A percentile compares a stretch with the other conserved stretches of the same genome.
These are phyloP conservation scores for Himalopsyche japonica DNA, from an alignment of 2,888 invertebrate genomes.

Conservation along the genomic window DNA sequence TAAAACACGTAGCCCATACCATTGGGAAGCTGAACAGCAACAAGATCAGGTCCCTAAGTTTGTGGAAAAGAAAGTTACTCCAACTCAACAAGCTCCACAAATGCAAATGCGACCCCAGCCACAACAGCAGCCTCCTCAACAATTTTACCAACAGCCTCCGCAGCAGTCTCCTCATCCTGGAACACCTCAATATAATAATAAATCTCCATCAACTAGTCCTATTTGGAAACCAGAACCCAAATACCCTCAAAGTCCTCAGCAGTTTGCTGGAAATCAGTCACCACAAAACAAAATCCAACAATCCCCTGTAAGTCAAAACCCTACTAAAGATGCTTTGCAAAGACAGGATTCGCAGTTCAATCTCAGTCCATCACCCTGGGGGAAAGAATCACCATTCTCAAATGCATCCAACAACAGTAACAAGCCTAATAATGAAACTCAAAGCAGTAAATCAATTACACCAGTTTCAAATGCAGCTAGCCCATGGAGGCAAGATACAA, in stretches of 20 bases:
- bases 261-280: slow-evolving; percentile 10
- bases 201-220: slow-evolving; percentile 47
- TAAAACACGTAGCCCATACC: slow-evolving; percentile 70
- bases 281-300: not conserved
- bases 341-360: slow-evolving; percentile 60
- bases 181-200: slow-evolving; percentile 45
- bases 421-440: slow-evolving; percentile 27
- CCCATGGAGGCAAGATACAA: slow-evolving; percentile 51
- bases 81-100: slow-evolving; percentile 55
- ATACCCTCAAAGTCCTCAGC: slow-evolving; percentile 46
- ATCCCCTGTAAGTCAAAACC: slow-evolving; percentile 8
- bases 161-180: slow-evolving; percentile 48
- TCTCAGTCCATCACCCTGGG: slow-evolving; percentile 56
- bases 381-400: slow-evolving; percentile 30
- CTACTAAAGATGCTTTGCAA: slow-evolving; percentile 50
- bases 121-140: slow-evolving; percentile 51
- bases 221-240: slow-evolving; percentile 57
- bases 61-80: slow-evolving; percentile 50
- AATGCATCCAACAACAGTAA: slow-evolving; percentile 42
- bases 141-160: slow-evolving; percentile 47
- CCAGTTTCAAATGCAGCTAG: slow-evolving; percentile 55
- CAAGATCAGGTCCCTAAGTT: slow-evolving; percentile 57
- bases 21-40: slow-evolving; percentile 64
- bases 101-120: slow-evolving; percentile 54
- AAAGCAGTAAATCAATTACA: slow-evolving; percentile 28